phyloP scores from a whole-genome alignment of 2,797 vertebrate species.

The Buceros bicornis region DNA sequence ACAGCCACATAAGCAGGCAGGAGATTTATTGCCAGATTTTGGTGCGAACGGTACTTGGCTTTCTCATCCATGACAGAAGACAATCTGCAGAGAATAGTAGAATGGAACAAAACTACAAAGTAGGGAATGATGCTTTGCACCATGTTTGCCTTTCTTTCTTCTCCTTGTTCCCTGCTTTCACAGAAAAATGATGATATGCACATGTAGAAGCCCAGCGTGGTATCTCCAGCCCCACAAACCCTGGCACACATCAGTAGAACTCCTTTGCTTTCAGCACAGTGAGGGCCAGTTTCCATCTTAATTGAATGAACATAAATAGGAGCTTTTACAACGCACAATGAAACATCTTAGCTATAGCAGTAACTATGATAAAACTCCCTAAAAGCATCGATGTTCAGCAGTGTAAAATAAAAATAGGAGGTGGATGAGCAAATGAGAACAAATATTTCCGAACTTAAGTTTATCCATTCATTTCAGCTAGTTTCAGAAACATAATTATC shows the following conservation, averaged over 20 bases:
- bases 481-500: not conserved
- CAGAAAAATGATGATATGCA: not conserved
- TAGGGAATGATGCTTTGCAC: not conserved
- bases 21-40: conserved; percentile 27
- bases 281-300: not conserved
- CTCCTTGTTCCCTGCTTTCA: not conserved
- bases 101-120: not conserved
- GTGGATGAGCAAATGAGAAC: not conserved
- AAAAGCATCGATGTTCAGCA: not conserved
- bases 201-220: not conserved
- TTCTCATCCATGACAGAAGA: not conserved
- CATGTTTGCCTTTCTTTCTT: not conserved
- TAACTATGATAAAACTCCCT: not conserved
- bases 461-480: not conserved
- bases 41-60: not conserved
- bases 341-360: not conserved
- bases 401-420: not conserved
- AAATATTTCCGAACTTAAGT: not conserved
- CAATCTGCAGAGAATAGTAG: not conserved
- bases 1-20: not conserved
- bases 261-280: not conserved
- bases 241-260: not conserved
- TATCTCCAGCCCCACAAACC: not conserved
- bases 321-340: not conserved
- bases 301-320: not conserved